A percentile compares a stretch with the other conserved stretches of the same genome.
These are phyloP conservation scores for Engraulis encrasicolus DNA, from an alignment of 2,113 vertebrate genomes.

Conservation along the genomic window DNA sequence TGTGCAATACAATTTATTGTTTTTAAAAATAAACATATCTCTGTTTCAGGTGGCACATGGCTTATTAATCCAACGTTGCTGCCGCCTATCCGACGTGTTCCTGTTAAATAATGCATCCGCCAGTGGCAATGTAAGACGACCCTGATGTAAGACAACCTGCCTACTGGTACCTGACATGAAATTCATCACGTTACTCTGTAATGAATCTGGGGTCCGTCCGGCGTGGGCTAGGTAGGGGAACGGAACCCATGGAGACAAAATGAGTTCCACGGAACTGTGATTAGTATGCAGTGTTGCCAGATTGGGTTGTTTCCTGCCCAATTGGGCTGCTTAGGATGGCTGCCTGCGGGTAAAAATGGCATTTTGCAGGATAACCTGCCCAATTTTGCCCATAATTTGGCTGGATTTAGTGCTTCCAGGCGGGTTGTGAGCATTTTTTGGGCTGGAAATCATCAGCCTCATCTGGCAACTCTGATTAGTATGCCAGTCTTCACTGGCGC, in stretches of 20 bases:
- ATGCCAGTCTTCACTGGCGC: neutral
- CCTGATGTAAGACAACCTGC: slow-evolving; percentile 2
- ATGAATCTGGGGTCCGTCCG: neutral
- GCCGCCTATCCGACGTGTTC: neutral
- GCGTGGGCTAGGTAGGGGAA: too few relatives aligned
- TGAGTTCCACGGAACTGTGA: neutral
- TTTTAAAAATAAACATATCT: neutral
- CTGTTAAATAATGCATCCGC: neutral
- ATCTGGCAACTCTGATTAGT: neutral
- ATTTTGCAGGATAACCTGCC: too few relatives aligned
- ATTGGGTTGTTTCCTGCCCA: too few relatives aligned
- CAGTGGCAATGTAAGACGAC: neutral
- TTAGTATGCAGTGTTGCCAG: too few relatives aligned
- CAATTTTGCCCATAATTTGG: too few relatives aligned
- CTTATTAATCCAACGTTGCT: neutral
- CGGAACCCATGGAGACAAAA: neutral
- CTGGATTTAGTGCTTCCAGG: too few relatives aligned
- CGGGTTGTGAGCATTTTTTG: too few relatives aligned
- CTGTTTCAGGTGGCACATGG: neutral
- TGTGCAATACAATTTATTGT: neutral
- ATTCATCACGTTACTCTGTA: neutral
- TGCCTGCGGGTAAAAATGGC: too few relatives aligned
- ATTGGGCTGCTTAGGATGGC: too few relatives aligned
- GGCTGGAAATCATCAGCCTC: too few relatives aligned
- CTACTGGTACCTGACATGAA: neutral